Evolutionary conservation across 2,797 vertebrate species (phyloP), one percentile per base, ranked within the genome.

Genomic region (Sphaeramia orbicularis): DNA sequence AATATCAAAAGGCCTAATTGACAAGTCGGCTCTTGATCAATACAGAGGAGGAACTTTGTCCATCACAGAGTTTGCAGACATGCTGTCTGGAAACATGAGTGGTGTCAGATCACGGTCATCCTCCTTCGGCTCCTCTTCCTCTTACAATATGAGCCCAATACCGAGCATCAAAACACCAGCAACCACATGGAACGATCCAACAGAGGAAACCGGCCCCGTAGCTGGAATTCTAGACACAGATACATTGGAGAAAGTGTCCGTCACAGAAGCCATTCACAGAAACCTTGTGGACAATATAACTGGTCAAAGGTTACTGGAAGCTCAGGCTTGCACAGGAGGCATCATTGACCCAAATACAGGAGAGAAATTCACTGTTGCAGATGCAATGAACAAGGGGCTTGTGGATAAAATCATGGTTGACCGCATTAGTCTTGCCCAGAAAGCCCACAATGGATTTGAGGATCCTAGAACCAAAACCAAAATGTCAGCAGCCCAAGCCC

Each of bases 391-490:
- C 89, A 96, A 96, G 89, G 95, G 96, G 18, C 93, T 99, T 16
- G 96, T 99, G 0, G 98, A 99, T 92, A 97, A 95, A 79, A 95
- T 98, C 78, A 99, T 99, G 98, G 97, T 99, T 58, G 97, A 99
- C 67, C 95, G 97, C 80, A 98, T 99, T 86, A 98, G 93, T 88
- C 92, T 99, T 13, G 97, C 98, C 2, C 97, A 99, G 83, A 99
- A 99, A 81, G 97, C 98, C 6, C 97, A 94, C 91, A 95, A 95
- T 0, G 98, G 98, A 85, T 99, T 99, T 13, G 98, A 99, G 87
- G 97, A 99, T 89, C 97, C 98, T 0, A 95, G 97, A 90, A 99
- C 97, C 74, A 99, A 99, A 95, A 95, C 90, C 2, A 98, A 95
- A 93, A 99, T 99, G 97, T 99, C 98, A 0, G 98, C 97, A 0